Percentiles rank a stretch among this genome's conserved stretches.
Evolutionary conservation across 2,797 vertebrate species (phyloP).

Genomic region (Micrastur ruficollis): DNA sequence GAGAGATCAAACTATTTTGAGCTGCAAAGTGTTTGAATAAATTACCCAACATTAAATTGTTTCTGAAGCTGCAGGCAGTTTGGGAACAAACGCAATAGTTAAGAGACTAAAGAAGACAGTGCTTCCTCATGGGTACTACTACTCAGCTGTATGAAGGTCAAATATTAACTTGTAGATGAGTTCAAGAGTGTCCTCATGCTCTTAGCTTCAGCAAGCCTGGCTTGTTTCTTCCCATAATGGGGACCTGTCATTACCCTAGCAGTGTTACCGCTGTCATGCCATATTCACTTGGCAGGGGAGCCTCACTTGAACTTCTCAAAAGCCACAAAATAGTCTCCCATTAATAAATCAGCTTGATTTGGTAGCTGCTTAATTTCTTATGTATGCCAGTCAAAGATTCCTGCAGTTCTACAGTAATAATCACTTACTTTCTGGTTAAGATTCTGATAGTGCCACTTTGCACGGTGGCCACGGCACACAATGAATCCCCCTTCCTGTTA

Average conservation of each 20-base stretch:
- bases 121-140: not conserved
- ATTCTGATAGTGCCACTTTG: not conserved
- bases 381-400: not conserved
- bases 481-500: not conserved
- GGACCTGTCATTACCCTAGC: not conserved
- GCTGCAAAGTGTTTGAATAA: not conserved
- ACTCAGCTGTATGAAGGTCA: not conserved
- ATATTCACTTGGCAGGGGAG: not conserved
- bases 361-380: not conserved
- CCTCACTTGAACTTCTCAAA: not conserved
- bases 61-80: not conserved
- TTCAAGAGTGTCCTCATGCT: not conserved
- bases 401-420: not conserved
- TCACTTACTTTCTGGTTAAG: not conserved
- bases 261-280: not conserved
- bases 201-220: not conserved
- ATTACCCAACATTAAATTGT: not conserved
- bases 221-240: accelerated
- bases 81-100: not conserved
- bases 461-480: not conserved
- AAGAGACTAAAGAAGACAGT: not conserved
- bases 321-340: not conserved
- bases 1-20: not conserved
- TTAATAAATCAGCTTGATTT: not conserved
- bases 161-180: not conserved